These are phyloP conservation scores for Phacellophora camtschatica DNA, from an alignment of 30 jellyfish, hydroid and myxozoan genomes.

Conservation along the genomic window DNA sequence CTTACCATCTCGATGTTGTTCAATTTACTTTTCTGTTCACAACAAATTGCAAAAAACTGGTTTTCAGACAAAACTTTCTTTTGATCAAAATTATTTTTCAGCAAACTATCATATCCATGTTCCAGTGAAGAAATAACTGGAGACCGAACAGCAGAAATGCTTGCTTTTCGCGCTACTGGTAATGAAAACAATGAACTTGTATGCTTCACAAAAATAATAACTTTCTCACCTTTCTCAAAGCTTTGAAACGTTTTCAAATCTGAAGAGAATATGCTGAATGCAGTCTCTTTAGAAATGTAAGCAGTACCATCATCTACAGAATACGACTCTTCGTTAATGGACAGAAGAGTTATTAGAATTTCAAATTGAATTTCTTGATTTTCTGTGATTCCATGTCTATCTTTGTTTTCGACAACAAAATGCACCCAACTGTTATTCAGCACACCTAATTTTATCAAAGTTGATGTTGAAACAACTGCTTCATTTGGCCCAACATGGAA, in stretches of 20 bases:
- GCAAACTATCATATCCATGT: neutral
- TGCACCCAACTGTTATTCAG: conserved; percentile 19
- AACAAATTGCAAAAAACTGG: conserved; percentile 17
- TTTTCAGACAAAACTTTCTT: neutral
- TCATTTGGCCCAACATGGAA: neutral
- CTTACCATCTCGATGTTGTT: neutral
- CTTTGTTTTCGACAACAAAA: neutral
- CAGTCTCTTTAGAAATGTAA: conserved; percentile 12
- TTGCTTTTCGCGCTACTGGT: conserved; percentile 7
- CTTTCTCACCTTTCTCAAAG: conserved; percentile 20
- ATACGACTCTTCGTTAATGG: neutral
- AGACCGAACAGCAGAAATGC: conserved; percentile 29
- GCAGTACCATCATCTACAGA: neutral
- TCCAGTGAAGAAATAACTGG: conserved; percentile 17
- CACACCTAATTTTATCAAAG: conserved; percentile 7
- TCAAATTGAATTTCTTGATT: neutral
- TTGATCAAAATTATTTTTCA: neutral
- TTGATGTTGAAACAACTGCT: conserved; percentile 20
- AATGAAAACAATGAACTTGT: neutral
- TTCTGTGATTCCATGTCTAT: neutral
- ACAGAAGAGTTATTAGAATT: neutral
- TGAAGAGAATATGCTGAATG: conserved; percentile 18
- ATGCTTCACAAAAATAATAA: neutral
- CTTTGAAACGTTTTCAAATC: neutral
- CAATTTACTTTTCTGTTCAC: neutral